phyloP scores from a whole-genome alignment of 2,797 vertebrate species.

The Cryptoblepharus egeriae region DNA sequence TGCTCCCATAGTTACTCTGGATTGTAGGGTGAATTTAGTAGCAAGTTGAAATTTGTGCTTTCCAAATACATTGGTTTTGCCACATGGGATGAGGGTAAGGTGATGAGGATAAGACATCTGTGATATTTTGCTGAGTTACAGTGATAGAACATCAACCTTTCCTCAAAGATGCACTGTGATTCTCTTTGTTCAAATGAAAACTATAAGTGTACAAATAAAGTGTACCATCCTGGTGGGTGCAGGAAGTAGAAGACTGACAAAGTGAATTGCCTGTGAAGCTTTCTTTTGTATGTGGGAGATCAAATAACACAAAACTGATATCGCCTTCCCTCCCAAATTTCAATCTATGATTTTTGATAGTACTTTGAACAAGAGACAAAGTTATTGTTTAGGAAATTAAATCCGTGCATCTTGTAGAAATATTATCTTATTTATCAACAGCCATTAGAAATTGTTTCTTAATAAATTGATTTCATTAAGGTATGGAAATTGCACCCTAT shows the following conservation, averaged over 20 bases:
- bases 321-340: not conserved
- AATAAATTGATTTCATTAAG: conserved; percentile 6
- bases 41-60: not conserved
- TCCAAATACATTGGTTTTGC: not conserved
- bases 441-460: conserved; percentile 16
- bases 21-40: too few species aligned
- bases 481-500: not conserved
- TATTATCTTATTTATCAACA: conserved; percentile 6
- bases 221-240: not conserved
- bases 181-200: not conserved
- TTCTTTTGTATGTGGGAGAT: not conserved
- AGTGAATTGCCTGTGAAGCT: not conserved
- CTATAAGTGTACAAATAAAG: not conserved
- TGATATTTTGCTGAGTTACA: too few species aligned
- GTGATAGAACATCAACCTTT: too few species aligned
- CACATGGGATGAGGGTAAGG: too few species aligned
- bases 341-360: not conserved
- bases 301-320: not conserved
- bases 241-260: not conserved
- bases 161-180: not conserved
- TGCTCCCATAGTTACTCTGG: too few species aligned
- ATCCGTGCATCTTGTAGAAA: conserved; percentile 12
- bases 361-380: not conserved
- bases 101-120: too few species aligned
- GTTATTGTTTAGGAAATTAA: not conserved